Percentiles rank a stretch among this genome's conserved stretches.
Conservation (phyloP, 2,888 invertebrate species). For the Acronicta psi region DNA sequence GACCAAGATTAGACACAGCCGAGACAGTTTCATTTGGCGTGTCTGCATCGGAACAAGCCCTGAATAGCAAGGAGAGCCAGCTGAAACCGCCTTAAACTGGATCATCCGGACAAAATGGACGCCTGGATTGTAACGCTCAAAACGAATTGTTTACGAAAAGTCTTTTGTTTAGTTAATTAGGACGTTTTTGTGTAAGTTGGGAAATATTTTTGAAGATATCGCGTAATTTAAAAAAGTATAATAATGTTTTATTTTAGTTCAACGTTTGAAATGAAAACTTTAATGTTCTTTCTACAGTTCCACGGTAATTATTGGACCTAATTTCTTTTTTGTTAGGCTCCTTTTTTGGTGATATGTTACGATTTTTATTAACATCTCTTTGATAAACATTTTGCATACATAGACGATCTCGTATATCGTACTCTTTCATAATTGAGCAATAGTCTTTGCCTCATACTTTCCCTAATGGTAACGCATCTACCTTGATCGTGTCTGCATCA, state of each 20-base stretch:
- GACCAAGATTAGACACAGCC: slow-evolving; percentile 65
- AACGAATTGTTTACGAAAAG: slow-evolving; percentile 53
- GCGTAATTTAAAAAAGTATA: not conserved
- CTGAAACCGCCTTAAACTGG: slow-evolving; percentile 61
- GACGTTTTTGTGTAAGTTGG: slow-evolving; percentile 25
- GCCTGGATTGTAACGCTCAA: slow-evolving; percentile 60
- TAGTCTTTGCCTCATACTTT: too few species aligned
- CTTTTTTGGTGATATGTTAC: too few species aligned
- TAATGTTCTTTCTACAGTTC: too few species aligned
- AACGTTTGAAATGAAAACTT: too few species aligned
- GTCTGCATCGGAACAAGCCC: slow-evolving; percentile 65
- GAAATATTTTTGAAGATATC: not conserved
- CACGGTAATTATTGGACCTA: too few species aligned
- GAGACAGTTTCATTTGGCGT: slow-evolving; percentile 73
- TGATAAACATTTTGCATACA: too few species aligned
- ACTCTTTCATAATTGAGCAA: too few species aligned
- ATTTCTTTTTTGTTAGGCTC: too few species aligned
- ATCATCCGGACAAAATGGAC: slow-evolving; percentile 65
- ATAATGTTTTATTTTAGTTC: not conserved
- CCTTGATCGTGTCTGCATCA: too few species aligned
- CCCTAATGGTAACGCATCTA: too few species aligned
- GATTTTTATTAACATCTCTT: too few species aligned
- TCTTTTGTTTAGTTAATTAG: slow-evolving; percentile 47
- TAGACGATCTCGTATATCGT: too few species aligned
- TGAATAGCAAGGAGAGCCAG: slow-evolving; percentile 71